Conservation (phyloP, 2,797 vertebrate species). For the Glossophaga mutica region DNA sequence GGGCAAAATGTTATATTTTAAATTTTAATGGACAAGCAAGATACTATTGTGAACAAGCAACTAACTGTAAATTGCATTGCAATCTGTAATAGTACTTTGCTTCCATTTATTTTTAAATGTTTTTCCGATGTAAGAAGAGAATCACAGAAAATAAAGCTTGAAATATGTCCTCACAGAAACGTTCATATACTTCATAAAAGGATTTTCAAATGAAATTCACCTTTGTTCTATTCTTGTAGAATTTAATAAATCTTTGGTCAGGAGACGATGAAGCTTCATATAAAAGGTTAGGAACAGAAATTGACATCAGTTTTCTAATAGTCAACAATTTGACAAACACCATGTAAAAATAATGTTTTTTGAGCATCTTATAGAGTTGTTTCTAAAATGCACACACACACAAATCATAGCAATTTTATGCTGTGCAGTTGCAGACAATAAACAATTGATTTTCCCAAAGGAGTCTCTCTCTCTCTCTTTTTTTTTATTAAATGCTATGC, state of each 20-base stretch:
- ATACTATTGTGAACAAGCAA: not conserved
- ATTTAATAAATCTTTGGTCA: not conserved
- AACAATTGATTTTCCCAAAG: conserved; percentile 32
- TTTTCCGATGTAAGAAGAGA: not conserved
- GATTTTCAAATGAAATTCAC: not conserved
- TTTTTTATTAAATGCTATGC: conserved; percentile 66
- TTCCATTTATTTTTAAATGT: not conserved
- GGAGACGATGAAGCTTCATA: not conserved
- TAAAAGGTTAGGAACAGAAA: not conserved
- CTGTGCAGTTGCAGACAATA: not conserved
- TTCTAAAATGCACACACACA: not conserved
- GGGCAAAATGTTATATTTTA: conserved; percentile 20
- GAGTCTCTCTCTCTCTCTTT: not conserved
- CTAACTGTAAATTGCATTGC: not conserved
- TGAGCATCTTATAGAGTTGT: not conserved
- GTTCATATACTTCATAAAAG: not conserved
- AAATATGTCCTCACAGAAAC: not conserved
- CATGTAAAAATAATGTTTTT: not conserved
- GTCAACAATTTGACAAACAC: not conserved
- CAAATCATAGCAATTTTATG: conserved; percentile 28
- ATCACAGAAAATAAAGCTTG: not conserved
- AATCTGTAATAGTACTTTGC: not conserved
- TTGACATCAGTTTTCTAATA: not conserved
- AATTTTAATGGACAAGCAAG: conserved; percentile 13
- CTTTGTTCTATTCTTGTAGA: not conserved